A percentile compares a stretch with the other conserved stretches of the same genome.
phyloP scores from a whole-genome alignment of 2,797 vertebrate species.

The Gadopsis bispinosus region DNA sequence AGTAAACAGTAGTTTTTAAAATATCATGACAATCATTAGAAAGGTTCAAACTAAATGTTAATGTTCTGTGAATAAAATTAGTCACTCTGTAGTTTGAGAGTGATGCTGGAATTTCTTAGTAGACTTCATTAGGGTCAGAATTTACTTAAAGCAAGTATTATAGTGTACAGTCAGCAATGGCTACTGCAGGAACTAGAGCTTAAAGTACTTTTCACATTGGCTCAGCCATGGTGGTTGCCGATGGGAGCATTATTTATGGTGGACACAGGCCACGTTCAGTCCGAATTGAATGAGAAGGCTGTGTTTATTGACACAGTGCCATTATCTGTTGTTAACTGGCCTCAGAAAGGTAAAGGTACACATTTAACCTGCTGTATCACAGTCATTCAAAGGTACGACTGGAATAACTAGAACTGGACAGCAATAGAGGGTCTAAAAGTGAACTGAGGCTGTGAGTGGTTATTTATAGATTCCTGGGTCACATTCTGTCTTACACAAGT shows the following conservation, averaged over 20 bases:
- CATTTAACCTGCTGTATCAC: conserved; percentile 89
- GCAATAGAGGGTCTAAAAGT: conserved; percentile 60
- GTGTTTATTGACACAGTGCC: conserved; percentile 42
- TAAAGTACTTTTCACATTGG: background rate
- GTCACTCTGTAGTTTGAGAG: background rate
- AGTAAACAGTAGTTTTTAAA: background rate
- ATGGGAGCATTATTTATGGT: background rate
- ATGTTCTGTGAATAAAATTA: background rate
- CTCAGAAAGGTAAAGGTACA: conserved; percentile 86
- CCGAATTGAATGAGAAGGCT: conserved; percentile 13
- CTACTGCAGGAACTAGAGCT: background rate
- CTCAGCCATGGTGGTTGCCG: background rate
- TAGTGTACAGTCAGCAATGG: background rate
- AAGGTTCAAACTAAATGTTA: background rate
- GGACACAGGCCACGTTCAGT: background rate
- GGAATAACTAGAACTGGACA: conserved; percentile 55
- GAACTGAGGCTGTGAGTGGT: conserved; percentile 29
- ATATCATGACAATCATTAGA: background rate
- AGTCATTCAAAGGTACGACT: conserved; percentile 69
- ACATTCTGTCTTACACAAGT: conserved; percentile 41
- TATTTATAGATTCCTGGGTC: conserved; percentile 60
- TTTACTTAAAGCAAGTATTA: background rate
- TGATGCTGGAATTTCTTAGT: background rate
- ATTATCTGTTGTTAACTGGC: background rate
- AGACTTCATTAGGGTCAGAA: background rate